A percentile compares a stretch with the other conserved stretches of the same genome.
phyloP scores from a whole-genome alignment of 2,888 invertebrate species.

The Aporophyla nigra region DNA sequence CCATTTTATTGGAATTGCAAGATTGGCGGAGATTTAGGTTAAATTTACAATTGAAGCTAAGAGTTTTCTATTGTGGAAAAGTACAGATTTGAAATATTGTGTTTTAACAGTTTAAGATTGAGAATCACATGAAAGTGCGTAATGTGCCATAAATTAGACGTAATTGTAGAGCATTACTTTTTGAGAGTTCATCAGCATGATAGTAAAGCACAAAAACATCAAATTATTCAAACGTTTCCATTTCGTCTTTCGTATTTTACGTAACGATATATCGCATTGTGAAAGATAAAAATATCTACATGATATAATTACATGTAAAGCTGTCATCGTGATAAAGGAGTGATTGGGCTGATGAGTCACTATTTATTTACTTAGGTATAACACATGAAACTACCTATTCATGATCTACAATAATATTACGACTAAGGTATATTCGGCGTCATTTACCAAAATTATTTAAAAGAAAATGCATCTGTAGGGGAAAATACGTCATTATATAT shows the following conservation, averaged over 20 bases:
- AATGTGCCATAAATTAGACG: not conserved
- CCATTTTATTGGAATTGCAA: constrained; percentile 42
- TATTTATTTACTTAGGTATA: not conserved
- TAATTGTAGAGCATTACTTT: constrained; percentile 8
- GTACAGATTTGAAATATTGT: constrained; percentile 2
- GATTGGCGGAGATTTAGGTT: constrained; percentile 22
- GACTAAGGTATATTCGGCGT: not conserved
- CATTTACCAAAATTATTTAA: not conserved
- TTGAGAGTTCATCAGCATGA: not conserved
- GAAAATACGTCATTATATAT: not conserved
- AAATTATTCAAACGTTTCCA: constrained; percentile 1
- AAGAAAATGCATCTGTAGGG: not conserved
- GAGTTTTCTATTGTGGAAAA: constrained; percentile 2
- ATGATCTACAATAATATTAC: not conserved
- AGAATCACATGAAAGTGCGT: not conserved
- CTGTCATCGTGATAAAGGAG: constrained; percentile 46
- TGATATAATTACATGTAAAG: constrained; percentile 21
- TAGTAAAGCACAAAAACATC: constrained; percentile 12
- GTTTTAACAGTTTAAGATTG: not conserved
- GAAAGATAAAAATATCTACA: constrained; percentile 35
- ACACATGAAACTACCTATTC: constrained; percentile 11
- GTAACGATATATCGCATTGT: constrained; percentile 20
- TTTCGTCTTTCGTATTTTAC: constrained; percentile 24
- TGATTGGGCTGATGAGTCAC: constrained; percentile 21
- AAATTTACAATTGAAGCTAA: constrained; percentile 14